Percentiles rank a stretch among this genome's conserved stretches.
Evolutionary conservation across 2,797 vertebrate species (phyloP).

Genomic region (Esox lucius): DNA sequence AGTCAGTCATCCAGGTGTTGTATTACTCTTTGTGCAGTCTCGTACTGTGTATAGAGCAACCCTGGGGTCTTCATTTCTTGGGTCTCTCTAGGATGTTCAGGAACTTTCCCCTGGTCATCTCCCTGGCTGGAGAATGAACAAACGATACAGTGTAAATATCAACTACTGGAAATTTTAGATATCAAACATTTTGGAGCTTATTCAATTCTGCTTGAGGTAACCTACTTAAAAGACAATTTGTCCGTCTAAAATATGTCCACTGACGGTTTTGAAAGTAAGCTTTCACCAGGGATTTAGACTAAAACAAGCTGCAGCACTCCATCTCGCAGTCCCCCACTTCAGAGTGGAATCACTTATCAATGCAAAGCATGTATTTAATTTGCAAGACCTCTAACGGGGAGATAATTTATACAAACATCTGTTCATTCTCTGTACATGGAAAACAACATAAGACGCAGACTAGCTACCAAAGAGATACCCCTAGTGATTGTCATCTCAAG

Average conservation of each 20-base stretch:
- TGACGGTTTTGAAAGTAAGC: not conserved
- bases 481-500: conserved; percentile 39
- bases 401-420: conserved; percentile 97
- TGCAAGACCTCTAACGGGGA: conserved; percentile 85
- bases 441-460: conserved; percentile 82
- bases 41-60: conserved; percentile 3
- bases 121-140: conserved; percentile 81
- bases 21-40: not conserved
- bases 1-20: conserved; percentile 6
- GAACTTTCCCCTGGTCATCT: conserved; percentile 98
- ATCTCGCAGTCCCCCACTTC: conserved; percentile 5
- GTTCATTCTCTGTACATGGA: conserved; percentile 88
- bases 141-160: not conserved
- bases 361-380: conserved; percentile 93
- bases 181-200: not conserved
- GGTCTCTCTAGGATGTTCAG: conserved; percentile 96
- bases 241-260: not conserved
- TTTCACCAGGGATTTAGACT: not conserved
- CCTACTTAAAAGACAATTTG: not conserved
- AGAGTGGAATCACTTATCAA: conserved; percentile 81
- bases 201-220: conserved; percentile 3
- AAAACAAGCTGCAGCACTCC: not conserved
- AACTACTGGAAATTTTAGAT: not conserved
- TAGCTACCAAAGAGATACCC: conserved; percentile 67
- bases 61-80: conserved; percentile 83